Evolutionary conservation across 1,140 invertebrate genomes (phyloP).

Genomic region (Papilio glaucus): DNA sequence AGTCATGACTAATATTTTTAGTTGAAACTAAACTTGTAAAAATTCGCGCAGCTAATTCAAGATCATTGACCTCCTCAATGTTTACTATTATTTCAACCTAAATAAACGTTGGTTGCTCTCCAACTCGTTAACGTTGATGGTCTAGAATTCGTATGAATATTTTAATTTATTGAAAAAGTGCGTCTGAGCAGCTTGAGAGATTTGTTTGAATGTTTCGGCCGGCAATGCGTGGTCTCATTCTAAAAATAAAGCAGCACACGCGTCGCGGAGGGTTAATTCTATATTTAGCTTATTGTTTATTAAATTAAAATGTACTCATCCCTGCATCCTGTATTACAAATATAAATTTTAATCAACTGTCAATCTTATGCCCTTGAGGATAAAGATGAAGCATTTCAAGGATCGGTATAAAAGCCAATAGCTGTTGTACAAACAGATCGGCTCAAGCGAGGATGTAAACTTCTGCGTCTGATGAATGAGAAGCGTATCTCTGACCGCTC

Average conservation of each 20-base stretch:
- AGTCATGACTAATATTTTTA: constrained; percentile 77
- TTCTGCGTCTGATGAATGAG: too few relatives aligned
- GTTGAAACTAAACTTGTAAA: too few relatives aligned
- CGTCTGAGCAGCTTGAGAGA: constrained; percentile 45
- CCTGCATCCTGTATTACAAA: constrained; percentile 27
- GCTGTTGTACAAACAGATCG: too few relatives aligned
- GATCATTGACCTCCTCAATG: constrained; percentile 70
- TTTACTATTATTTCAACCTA: constrained; percentile 45
- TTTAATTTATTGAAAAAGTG: constrained; percentile 36
- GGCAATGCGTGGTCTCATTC: constrained; percentile 50
- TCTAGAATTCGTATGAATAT: constrained; percentile 8
- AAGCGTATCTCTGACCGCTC: too few relatives aligned
- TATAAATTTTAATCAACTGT: neutral
- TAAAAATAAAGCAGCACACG: constrained; percentile 67
- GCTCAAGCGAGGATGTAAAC: too few relatives aligned
- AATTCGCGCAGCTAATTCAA: constrained; percentile 54
- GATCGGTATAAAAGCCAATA: too few relatives aligned
- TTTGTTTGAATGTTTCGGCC: constrained; percentile 60
- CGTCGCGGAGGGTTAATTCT: constrained; percentile 63
- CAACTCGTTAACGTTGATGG: neutral
- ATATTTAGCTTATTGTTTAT: constrained; percentile 63
- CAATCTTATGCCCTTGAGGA: neutral
- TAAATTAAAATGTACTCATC: constrained; percentile 42
- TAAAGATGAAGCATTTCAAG: neutral
- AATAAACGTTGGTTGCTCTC: constrained; percentile 26